Base-by-base conservation (phyloP, 2,113 vertebrate species). In the Embiotoca jacksoni region DNA sequence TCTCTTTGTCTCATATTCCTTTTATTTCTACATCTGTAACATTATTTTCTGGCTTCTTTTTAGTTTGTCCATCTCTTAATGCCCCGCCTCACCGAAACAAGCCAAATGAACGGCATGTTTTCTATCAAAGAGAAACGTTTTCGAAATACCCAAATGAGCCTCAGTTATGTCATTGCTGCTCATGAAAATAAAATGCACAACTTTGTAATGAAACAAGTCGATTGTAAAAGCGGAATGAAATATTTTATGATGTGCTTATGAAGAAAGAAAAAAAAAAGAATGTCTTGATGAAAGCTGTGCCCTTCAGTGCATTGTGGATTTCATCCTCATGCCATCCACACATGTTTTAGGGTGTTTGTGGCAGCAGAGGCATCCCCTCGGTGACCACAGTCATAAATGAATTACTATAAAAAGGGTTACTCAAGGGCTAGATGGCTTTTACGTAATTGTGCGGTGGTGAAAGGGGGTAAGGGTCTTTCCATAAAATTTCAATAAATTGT, bases 161-260 rank as follows among this genome's bases (percentile, higher is more conserved):
- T 67, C 37, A 50, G 67, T 85, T 87, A 58, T 86, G 80, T 88
- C 83, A 65, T 55, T 86, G 53, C 69, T 16, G 7, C 60, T 72
- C 11, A 36, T 16, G 44, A 55, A 62, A 83, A 87, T 82, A 52
- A 89, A 89, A 74, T 73, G 64, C 72, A 55, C 36, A 68, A 63
- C 77, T 78, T 47, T 47, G n/a, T 90, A 91, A 93, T 92, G 85
- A 94, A 93, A 93, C 89, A 89, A 92, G 90, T 92, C 82, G 68
- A 87, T 77, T 86, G 80, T 80, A 80, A 88, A 87, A 78, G 73
- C 46, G 6, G 82, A 88, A 83, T 89, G 69, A 86, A 87, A 81
- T 84, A 81, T 92, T 94, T 94, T 94, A 94, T 86, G 84, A 89
- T n/a, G 93, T 93, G 91, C 82, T 93, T 84, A 81, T 92, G 87